Evolutionary conservation across 2,113 vertebrate genomes (phyloP), one percentile per base, ranked within the genome.

Genomic region (Pygoscelis antarcticus): DNA sequence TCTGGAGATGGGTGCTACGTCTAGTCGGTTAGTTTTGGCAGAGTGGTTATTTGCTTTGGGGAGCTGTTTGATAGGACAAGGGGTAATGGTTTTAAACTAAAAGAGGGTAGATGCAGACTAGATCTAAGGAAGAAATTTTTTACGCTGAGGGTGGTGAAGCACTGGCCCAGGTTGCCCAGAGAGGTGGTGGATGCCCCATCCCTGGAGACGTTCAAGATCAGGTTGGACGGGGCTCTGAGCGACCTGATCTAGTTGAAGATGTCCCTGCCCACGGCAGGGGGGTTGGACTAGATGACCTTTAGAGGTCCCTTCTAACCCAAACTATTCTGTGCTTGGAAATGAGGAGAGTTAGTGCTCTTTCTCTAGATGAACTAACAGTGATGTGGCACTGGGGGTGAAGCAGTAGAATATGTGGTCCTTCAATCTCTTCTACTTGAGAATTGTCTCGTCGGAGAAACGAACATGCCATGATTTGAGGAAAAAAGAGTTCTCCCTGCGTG

Each of bases 391-490:
- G 52, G 2, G 7, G n/a, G 64, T 15, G 20, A 60, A 54, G 51
- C 76, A n/a, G 20, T 15, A 61, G 17, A 49, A 32, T 20, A 16
- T 5, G 26, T 34, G 30, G n/a, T 36, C 30, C 21, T 19, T 61
- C 25, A 19, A 29, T 13, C 27, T 46, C 10, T 54, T 70, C 55
- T 57, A 9, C 25, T 22, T 42, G n/a, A 40, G 17, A 75, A 46
- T 16, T 46, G 11, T 47, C 46, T 29, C 4, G 0, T 20, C 4
- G 36, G 29, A 87, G 36, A 34, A 21, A 14, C 0, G 2, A 36
- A 25, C 57, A 36, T 44, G 7, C 42, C 70, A 34, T 25, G 7
- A 58, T 64, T 51, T 77, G 36, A 27, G 14, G 27, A 32, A 38
- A 13, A 22, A 34, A 30, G 20, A 22, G 10, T 36, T 71, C 6